Evolutionary conservation across 2,888 invertebrate species (phyloP).

Genomic region (Agrochola lota): DNA sequence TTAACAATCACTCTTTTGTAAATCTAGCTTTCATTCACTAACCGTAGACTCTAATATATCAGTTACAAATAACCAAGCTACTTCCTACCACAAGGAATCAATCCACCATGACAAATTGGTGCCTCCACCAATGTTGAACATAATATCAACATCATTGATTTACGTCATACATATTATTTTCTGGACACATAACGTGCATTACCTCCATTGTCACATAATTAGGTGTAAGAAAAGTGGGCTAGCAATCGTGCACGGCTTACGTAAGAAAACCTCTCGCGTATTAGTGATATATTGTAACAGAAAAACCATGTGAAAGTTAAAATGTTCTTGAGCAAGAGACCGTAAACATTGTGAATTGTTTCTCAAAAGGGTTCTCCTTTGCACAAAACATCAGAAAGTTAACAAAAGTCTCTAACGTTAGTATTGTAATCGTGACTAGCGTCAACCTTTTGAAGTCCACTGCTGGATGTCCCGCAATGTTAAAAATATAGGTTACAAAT

Average conservation of each 20-base stretch:
- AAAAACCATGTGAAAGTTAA: conserved; percentile 60
- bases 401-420: too few species aligned
- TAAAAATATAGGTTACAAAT: too few species aligned
- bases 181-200: conserved; percentile 56
- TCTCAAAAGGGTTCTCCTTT: too few species aligned
- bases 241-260: conserved; percentile 66
- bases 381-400: too few species aligned
- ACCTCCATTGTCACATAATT: conserved; percentile 76
- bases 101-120: conserved; percentile 45
- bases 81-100: conserved; percentile 25
- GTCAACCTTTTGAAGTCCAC: too few species aligned
- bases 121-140: conserved; percentile 36
- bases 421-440: too few species aligned
- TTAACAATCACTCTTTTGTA: not conserved
- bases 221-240: conserved; percentile 76
- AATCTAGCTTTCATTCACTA: not conserved
- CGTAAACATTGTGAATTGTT: conserved; percentile 36
- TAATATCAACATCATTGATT: conserved; percentile 56
- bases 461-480: too few species aligned
- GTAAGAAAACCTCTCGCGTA: conserved; percentile 69
- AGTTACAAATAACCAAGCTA: not conserved
- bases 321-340: conserved; percentile 57
- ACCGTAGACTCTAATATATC: not conserved
- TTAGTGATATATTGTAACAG: conserved; percentile 77
- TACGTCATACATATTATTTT: conserved; percentile 60